Base-by-base conservation (phyloP, 92 coral and sea anemone species). In the Desmophyllum pertusum region DNA sequence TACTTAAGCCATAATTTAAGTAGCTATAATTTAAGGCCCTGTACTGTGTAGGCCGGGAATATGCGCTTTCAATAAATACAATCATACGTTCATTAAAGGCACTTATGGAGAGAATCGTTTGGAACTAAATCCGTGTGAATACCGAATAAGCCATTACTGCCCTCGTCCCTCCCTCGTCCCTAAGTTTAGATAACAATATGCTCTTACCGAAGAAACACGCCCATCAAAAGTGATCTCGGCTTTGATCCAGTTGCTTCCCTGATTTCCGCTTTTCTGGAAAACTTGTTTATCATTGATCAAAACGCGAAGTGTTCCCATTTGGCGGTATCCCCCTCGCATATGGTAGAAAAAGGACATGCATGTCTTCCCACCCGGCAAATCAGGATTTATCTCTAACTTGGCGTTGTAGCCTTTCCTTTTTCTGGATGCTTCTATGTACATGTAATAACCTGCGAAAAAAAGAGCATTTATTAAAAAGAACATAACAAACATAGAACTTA, bases 391-490 rank as follows among this genome's bases (percentile, higher is more conserved):
- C 39, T 85, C 89, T 50, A 89, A 42, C 65, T 73, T 77, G 2
- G 93, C 93, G 2, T 53, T 85, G 52, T 89, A 83, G 19, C 90
- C 93, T 57, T 43, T 50, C 30, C 63, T 89, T 70, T 80, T 85
- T n/a, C 86, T 19, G 43, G 93, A 89, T 4, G 93, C 93, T 36
- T 89, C 93, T 23, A 86, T 69, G 36, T 80, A 89, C 93, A 89
- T 85, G 83, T 85, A 89, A 57, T 80, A 85, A 30, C 93, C 93
- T 90, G 45, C 69, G 25, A 38, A 18, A 43, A 15, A 18, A 45
- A 31, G 6, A 18, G 2, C 13, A 50, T 50, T 13, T 6, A 46
- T 46, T 46, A n/a, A n/a, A n/a, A n/a, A n/a, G n/a, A n/a, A n/a
- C n/a, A n/a, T n/a, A n/a, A n/a, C n/a, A n/a, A n/a, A n/a, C n/a